A percentile compares a stretch with the other conserved stretches of the same genome.
Conservation (phyloP, 2,113 vertebrate species). For the Pachycephala philippinensis region DNA sequence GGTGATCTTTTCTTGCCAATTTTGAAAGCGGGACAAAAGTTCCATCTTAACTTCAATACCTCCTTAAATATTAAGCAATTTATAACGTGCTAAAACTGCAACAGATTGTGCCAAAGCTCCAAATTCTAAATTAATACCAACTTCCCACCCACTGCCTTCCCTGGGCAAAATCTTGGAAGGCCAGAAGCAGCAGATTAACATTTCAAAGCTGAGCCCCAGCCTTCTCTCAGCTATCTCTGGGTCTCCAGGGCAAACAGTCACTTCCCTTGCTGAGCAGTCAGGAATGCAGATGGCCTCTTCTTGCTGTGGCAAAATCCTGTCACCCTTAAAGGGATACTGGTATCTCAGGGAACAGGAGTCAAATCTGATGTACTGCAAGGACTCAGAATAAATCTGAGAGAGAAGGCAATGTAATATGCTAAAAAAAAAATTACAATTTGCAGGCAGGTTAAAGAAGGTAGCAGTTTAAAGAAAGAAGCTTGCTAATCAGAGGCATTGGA, state of each 20-base stretch:
- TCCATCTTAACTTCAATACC: background rate
- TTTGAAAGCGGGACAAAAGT: conserved; percentile 37
- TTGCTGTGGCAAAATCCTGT: background rate
- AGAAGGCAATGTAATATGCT: background rate
- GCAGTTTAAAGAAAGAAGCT: background rate
- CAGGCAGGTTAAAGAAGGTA: background rate
- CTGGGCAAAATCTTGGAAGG: conserved; percentile 31
- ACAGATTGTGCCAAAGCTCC: conserved; percentile 38
- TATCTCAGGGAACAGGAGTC: background rate
- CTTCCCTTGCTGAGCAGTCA: conserved; percentile 10
- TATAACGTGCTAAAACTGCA: background rate
- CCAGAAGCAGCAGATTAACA: conserved; percentile 43
- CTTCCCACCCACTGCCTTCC: conserved; percentile 47
- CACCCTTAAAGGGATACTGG: background rate
- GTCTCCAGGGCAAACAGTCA: conserved; percentile 49
- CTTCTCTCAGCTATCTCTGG: background rate
- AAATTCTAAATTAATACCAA: conserved; percentile 51
- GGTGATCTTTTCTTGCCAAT: background rate
- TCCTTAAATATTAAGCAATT: conserved; percentile 46
- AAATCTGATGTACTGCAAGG: background rate
- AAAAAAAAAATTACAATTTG: background rate
- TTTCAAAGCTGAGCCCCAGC: conserved; percentile 34
- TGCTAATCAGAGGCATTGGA: background rate
- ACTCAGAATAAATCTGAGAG: background rate
- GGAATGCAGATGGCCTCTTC: conserved; percentile 31